phyloP scores from a whole-genome alignment of 2,113 vertebrate species.

The Sinocyclocheilus anshuiensis region DNA sequence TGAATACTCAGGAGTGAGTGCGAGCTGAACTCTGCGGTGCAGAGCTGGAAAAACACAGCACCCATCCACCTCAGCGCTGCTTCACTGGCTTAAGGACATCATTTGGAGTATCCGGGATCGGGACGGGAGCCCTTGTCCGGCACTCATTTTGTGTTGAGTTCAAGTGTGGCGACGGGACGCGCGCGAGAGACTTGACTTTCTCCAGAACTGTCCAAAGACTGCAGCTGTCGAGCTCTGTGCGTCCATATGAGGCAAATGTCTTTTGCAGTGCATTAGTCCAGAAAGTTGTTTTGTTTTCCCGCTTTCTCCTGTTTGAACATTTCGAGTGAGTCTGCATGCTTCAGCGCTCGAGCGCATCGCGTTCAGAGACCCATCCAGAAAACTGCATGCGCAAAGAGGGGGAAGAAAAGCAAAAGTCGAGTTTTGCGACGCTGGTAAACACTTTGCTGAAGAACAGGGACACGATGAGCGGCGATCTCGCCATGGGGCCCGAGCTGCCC shows the following conservation, averaged over 20 bases:
- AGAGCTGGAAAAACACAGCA: slow-evolving; percentile 75
- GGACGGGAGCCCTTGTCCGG: slow-evolving; percentile 72
- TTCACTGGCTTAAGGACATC: slow-evolving; percentile 74
- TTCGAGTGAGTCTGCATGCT: slow-evolving; percentile 70
- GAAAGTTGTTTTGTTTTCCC: slow-evolving; percentile 60
- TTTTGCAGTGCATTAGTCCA: slow-evolving; percentile 71
- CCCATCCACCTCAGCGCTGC: slow-evolving; percentile 65
- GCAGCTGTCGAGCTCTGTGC: slow-evolving; percentile 43
- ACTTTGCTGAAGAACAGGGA: slow-evolving; percentile 72
- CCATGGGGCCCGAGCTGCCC: slow-evolving; percentile 93
- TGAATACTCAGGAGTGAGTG: slow-evolving; percentile 60
- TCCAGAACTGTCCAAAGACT: slow-evolving; percentile 64
- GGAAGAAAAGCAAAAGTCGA: slow-evolving; percentile 69
- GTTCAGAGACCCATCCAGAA: slow-evolving; percentile 69
- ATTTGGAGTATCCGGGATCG: slow-evolving; percentile 65
- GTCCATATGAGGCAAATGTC: slow-evolving; percentile 72
- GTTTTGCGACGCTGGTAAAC: slow-evolving; percentile 70
- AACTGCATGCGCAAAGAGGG: slow-evolving; percentile 72
- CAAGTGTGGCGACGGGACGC: slow-evolving; percentile 62
- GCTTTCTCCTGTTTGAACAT: slow-evolving; percentile 33
- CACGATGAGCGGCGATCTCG: slow-evolving; percentile 93
- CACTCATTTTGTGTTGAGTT: slow-evolving; percentile 65
- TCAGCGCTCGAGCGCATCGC: slow-evolving; percentile 69
- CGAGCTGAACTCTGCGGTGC: slow-evolving; percentile 79
- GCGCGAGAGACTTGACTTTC: slow-evolving; percentile 59